These are phyloP conservation scores for Heterotis niloticus DNA, from an alignment of 2,113 vertebrate species.

Conservation along the genomic window DNA sequence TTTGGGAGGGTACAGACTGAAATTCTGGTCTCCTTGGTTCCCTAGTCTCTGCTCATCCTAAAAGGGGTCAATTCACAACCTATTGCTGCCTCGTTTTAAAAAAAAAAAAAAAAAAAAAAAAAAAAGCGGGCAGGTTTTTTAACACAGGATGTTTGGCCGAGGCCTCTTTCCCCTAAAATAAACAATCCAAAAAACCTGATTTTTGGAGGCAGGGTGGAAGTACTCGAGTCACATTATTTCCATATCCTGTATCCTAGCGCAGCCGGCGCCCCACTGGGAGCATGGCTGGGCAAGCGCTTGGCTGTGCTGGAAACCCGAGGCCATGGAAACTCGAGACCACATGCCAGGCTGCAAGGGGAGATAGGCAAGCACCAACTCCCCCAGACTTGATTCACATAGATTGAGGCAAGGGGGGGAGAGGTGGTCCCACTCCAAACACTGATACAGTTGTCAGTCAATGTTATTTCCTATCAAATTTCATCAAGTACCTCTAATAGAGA, in stretches of 20 bases:
- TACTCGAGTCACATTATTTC: slow-evolving; percentile 64
- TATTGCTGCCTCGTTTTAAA: slow-evolving; percentile 50
- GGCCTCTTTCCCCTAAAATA: slow-evolving; percentile 83
- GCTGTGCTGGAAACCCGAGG: slow-evolving; percentile 62
- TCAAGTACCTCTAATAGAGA: neutral
- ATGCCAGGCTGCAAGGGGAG: slow-evolving; percentile 45
- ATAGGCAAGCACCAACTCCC: slow-evolving; percentile 38
- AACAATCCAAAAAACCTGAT: slow-evolving; percentile 82
- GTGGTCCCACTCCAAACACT: slow-evolving; percentile 34
- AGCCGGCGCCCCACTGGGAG: slow-evolving; percentile 49
- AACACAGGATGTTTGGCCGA: slow-evolving; percentile 89
- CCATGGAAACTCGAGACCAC: slow-evolving; percentile 60
- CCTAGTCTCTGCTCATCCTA: slow-evolving; percentile 40
- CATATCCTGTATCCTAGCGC: slow-evolving; percentile 66
- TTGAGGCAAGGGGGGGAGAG: slow-evolving; percentile 22
- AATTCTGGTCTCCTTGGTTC: slow-evolving; percentile 46
- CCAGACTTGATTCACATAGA: slow-evolving; percentile 26
- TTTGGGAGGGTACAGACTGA: slow-evolving; percentile 52
- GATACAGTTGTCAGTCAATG: slow-evolving; percentile 36
- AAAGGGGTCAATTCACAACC: slow-evolving; percentile 64
- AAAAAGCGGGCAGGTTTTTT: slow-evolving; percentile 65
- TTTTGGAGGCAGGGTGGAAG: slow-evolving; percentile 75
- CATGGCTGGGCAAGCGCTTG: slow-evolving; percentile 48
- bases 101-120: no score
- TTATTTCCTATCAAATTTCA: slow-evolving; percentile 20